A percentile compares a stretch with the other conserved stretches of the same genome.
Conservation (phyloP, 2,797 vertebrate species). For the Kryptolebias ocellatus region DNA sequence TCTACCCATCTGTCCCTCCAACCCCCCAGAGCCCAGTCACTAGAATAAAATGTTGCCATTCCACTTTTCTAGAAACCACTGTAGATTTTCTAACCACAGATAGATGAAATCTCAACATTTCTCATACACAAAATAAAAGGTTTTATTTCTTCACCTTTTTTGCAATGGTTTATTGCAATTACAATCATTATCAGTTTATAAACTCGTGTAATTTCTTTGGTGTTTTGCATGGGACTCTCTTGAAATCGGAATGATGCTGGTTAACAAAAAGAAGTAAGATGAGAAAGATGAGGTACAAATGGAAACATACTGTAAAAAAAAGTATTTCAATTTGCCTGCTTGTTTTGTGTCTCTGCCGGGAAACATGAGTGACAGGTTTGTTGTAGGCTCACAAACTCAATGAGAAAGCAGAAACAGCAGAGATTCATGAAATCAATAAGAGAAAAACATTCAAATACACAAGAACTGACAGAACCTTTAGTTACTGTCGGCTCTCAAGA, state of each 20-base stretch:
- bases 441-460: not conserved
- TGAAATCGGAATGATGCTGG: not conserved
- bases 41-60: not conserved
- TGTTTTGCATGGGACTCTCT: not conserved
- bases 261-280: not conserved
- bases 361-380: slow-evolving; percentile 54
- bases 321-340: slow-evolving; percentile 46
- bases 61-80: not conserved
- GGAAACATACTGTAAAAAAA: slow-evolving; percentile 36
- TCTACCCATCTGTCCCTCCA: slow-evolving; percentile 17
- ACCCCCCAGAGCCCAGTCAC: not conserved
- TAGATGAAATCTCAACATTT: not conserved
- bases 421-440: not conserved
- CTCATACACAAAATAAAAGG: too few relatives aligned
- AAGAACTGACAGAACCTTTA: not conserved
- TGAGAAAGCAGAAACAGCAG: slow-evolving; percentile 13
- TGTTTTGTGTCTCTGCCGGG: slow-evolving; percentile 24
- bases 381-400: slow-evolving; percentile 13
- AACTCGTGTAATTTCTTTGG: not conserved
- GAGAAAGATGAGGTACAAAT: slow-evolving; percentile 47
- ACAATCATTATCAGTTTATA: not conserved
- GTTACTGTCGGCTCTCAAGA: slow-evolving; percentile 47
- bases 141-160: too few relatives aligned
- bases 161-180: not conserved
- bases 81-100: not conserved